phyloP scores from a whole-genome alignment of 1,140 invertebrate species.

The Drosophila mauritiana region DNA sequence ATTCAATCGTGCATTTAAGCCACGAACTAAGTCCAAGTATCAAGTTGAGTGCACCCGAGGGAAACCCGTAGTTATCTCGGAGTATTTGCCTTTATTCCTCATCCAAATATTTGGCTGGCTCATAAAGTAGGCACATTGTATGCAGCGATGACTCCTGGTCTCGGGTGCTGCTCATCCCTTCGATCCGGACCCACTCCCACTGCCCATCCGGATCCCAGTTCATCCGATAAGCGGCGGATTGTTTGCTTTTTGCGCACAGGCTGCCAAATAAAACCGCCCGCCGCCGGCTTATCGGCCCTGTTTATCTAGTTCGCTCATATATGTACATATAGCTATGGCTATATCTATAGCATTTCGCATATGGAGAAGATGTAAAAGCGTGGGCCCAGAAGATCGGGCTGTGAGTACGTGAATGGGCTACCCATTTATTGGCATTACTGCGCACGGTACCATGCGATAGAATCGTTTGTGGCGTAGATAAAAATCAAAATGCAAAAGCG shows the following conservation, averaged over 20 bases:
- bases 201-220: neutral
- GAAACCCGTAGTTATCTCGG: neutral
- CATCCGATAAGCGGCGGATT: conserved; percentile 54
- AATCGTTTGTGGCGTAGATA: conserved; percentile 28
- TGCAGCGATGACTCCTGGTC: conserved; percentile 15
- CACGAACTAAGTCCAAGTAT: neutral
- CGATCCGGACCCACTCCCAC: neutral
- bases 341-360: conserved; percentile 11
- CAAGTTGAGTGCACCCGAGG: conserved; percentile 10
- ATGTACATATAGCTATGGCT: too few species aligned
- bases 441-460: conserved; percentile 37
- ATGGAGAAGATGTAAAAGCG: conserved; percentile 9
- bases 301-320: conserved; percentile 46
- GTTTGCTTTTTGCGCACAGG: conserved; percentile 62
- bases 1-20: conserved; percentile 17
- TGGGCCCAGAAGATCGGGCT: conserved; percentile 19
- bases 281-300: conserved; percentile 38
- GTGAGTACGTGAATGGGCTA: conserved; percentile 10
- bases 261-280: conserved; percentile 43
- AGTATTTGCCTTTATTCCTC: neutral
- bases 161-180: neutral
- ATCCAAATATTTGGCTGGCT: conserved; percentile 19
- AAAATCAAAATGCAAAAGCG: conserved; percentile 33
- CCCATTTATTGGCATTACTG: conserved; percentile 33
- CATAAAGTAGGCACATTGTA: conserved; percentile 1